A percentile compares a stretch with the other conserved stretches of the same genome.
phyloP scores from a whole-genome alignment of 2,113 vertebrate genomes.

The Anarrhichthys ocellatus region DNA sequence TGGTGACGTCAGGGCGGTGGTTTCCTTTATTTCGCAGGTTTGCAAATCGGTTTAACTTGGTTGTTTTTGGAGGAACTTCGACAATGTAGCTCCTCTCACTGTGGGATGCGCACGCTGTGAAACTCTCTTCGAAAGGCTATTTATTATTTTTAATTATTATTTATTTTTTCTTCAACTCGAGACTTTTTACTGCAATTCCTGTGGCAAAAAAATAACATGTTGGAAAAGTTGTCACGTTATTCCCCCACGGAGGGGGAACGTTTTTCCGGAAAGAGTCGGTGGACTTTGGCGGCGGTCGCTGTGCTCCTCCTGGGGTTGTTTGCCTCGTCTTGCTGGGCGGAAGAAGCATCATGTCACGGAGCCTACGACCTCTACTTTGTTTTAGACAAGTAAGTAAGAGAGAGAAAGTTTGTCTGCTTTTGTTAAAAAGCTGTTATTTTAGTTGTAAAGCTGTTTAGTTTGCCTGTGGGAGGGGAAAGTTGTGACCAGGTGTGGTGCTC shows the following conservation, averaged over 20 bases:
- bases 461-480: not conserved
- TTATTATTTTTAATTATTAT: too few relatives aligned
- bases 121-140: too few relatives aligned
- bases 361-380: slow-evolving; percentile 95
- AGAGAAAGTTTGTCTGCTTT: too few relatives aligned
- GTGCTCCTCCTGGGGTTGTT: slow-evolving; percentile 47
- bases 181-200: not conserved
- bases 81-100: slow-evolving; percentile 35
- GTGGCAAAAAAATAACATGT: slow-evolving; percentile 16
- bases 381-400: slow-evolving; percentile 90
- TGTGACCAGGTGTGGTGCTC: not conserved
- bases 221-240: not conserved
- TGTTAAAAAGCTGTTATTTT: not conserved
- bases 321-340: slow-evolving; percentile 67
- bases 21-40: slow-evolving; percentile 65
- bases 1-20: slow-evolving; percentile 48
- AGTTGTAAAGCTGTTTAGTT: not conserved
- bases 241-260: slow-evolving; percentile 22
- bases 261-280: slow-evolving; percentile 11
- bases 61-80: slow-evolving; percentile 27
- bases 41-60: not conserved
- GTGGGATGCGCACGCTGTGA: slow-evolving; percentile 9
- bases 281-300: slow-evolving; percentile 32
- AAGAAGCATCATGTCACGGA: slow-evolving; percentile 86
- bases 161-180: not conserved